A percentile compares a stretch with the other conserved stretches of the same genome.
Evolutionary conservation across 2,888 invertebrate genomes (phyloP).

Genomic region (Tenodera sinensis): DNA sequence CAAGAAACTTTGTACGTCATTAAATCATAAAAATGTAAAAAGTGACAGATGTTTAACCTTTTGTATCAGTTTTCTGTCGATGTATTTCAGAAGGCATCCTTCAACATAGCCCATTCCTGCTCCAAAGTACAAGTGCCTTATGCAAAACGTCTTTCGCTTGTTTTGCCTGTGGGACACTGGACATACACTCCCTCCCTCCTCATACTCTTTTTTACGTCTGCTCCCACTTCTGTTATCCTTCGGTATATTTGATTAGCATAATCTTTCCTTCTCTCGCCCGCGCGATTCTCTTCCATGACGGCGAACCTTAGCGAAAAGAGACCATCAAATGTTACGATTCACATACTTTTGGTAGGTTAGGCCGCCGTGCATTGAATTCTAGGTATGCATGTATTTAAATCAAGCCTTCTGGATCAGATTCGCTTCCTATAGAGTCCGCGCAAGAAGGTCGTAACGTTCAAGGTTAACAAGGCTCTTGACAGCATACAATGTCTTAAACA

Average conservation of each 20-base stretch:
- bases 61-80: neutral
- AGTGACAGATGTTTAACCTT: too few species aligned
- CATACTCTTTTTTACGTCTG: neutral
- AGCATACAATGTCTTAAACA: neutral
- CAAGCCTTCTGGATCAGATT: neutral
- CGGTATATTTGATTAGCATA: neutral
- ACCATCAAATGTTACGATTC: neutral
- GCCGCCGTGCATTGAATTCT: neutral
- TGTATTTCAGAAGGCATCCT: neutral
- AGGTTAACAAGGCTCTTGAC: neutral
- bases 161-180: neutral
- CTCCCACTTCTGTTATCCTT: neutral
- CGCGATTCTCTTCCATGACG: neutral
- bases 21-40: too few species aligned
- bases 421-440: neutral
- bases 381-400: slow-evolving; percentile 6
- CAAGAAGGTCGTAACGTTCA: neutral
- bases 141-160: neutral
- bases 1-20: too few species aligned
- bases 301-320: neutral
- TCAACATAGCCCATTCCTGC: neutral
- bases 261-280: neutral
- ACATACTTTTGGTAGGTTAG: neutral
- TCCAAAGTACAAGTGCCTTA: neutral
- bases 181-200: neutral